Conservation (phyloP, 1,140 invertebrate genomes). For the Pachyrhynchus sulphureomaculatus region DNA sequence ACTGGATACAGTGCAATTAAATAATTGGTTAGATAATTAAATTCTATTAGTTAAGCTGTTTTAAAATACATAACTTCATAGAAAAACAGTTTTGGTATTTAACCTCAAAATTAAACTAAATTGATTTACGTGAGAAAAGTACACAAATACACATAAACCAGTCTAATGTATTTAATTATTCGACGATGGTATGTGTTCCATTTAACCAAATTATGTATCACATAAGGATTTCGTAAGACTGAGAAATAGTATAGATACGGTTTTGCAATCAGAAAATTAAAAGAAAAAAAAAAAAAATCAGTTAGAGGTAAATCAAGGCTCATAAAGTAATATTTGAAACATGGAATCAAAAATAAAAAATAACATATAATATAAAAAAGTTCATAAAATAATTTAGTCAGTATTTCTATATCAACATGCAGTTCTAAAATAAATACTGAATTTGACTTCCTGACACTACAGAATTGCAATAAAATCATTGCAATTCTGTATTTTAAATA, state of each 20-base stretch:
- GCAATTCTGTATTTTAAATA: too few relatives aligned
- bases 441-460: too few relatives aligned
- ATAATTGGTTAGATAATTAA: slow-evolving; percentile 24
- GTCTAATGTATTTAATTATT: neutral
- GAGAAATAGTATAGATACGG: neutral
- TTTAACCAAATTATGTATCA: slow-evolving; percentile 20
- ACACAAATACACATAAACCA: slow-evolving; percentile 19
- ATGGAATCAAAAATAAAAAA: too few relatives aligned
- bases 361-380: too few relatives aligned
- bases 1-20: slow-evolving; percentile 8
- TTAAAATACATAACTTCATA: slow-evolving; percentile 10
- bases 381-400: too few relatives aligned
- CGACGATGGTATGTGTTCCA: slow-evolving; percentile 10
- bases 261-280: slow-evolving; percentile 9
- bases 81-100: slow-evolving; percentile 23
- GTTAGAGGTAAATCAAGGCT: too few relatives aligned
- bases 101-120: slow-evolving; percentile 26
- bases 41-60: slow-evolving; percentile 16
- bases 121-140: slow-evolving; percentile 35
- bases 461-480: too few relatives aligned
- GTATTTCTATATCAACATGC: too few relatives aligned
- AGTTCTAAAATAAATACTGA: too few relatives aligned
- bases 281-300: too few relatives aligned
- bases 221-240: neutral
- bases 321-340: too few relatives aligned